A percentile compares a stretch with the other conserved stretches of the same genome.
These are phyloP conservation scores for Cochlearius cochlearius DNA, from an alignment of 2,113 vertebrate species.

Conservation along the genomic window DNA sequence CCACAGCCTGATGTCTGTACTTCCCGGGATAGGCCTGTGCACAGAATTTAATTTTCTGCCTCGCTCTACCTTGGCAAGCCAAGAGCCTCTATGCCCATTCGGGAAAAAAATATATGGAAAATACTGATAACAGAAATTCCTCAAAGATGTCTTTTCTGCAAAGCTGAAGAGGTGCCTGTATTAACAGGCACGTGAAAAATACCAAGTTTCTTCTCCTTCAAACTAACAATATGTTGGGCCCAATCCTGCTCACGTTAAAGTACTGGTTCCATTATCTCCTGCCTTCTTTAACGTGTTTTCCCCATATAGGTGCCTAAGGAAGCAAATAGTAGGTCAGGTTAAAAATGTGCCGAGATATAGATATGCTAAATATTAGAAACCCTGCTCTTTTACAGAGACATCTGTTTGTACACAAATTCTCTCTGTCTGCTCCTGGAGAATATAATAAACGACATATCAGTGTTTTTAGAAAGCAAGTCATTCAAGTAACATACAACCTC, in stretches of 20 bases:
- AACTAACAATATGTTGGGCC: background rate
- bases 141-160: background rate
- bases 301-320: background rate
- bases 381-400: conserved; percentile 10
- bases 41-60: background rate
- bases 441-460: conserved; percentile 32
- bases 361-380: background rate
- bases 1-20: background rate
- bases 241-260: background rate
- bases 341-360: conserved; percentile 28
- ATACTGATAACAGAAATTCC: background rate
- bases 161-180: background rate
- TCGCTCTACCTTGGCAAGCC: background rate
- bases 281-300: background rate
- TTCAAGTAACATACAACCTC: conserved; percentile 15
- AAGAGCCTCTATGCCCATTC: background rate
- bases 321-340: background rate
- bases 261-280: background rate
- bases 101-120: background rate
- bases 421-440: background rate
- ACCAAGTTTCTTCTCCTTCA: background rate
- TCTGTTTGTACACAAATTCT: conserved; percentile 35
- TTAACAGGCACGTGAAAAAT: background rate
- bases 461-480: conserved; percentile 41
- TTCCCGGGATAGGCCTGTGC: background rate